Evolutionary conservation across 1,140 invertebrate genomes (phyloP), one percentile per base, ranked within the genome.

Genomic region (Calliopsis andreniformis): DNA sequence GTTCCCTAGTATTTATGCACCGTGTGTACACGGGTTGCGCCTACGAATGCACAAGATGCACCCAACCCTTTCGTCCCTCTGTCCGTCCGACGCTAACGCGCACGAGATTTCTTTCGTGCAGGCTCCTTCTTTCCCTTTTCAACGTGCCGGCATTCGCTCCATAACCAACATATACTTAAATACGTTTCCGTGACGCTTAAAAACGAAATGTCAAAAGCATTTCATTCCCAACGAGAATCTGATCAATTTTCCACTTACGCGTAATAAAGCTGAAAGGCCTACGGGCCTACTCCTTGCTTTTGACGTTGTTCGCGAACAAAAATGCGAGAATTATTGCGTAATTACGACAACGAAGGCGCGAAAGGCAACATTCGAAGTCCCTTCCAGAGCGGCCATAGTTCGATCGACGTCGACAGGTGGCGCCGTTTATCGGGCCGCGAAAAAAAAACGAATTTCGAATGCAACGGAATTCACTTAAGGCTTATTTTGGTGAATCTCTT

Each of bases 1-100:
- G 69, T 81, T 84, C 70, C 16, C 8, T 47, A 66, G 61, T 73
- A 66, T 63, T 73, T 73, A 73, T 59, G 32, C 61, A 35, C 28
- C 47, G 23, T 56, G 10, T 43, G 39, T 32, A 51, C 25, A 8
- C 59, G 23, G 18, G 43, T 45, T 72, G 25, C 61, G 20, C 23
- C 23, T 78, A 73, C 32, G 23, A 55, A 59, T 42, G 51, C 43
- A 43, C 49, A 66, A 51, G 43, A 59, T 43, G 49, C 51, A 30
- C 30, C 10, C 25, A 32, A 6, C 4, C 28, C 45, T 70, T 70
- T 59, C 39, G 16, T 59, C n/a, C 14, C 14, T 43, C 51, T 51
- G 28, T 8, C 10, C 39, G 14, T 3, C 25, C 35, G 14, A 35
- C 35, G 32, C 56, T 39, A 32, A n/a, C 28, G 16, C 7, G 28